Evolutionary conservation across 2,888 invertebrate species (phyloP).

Genomic region (Amphiduros pacificus): DNA sequence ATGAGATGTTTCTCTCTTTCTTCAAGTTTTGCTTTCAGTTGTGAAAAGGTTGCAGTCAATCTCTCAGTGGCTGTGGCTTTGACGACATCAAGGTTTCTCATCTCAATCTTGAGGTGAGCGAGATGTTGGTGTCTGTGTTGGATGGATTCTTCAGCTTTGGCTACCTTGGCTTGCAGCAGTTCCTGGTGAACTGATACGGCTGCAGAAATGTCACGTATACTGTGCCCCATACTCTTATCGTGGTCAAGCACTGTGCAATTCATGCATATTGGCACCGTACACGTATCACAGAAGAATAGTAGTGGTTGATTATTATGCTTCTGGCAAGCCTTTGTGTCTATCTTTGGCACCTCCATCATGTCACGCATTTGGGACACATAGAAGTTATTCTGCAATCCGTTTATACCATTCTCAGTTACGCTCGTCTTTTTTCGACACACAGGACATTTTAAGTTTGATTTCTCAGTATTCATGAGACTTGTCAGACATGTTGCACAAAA

Average conservation of each 20-base stretch:
- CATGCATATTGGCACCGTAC: conserved; percentile 20
- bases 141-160: not conserved
- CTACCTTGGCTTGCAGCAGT: not conserved
- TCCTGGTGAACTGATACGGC: conserved; percentile 6
- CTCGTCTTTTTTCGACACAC: conserved; percentile 14
- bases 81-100: conserved; percentile 13
- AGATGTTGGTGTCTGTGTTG: not conserved
- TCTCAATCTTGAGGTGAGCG: conserved; percentile 3
- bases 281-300: conserved; percentile 20
- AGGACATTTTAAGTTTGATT: conserved; percentile 11
- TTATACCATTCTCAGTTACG: conserved; percentile 11
- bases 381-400: conserved; percentile 13
- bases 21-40: conserved; percentile 11
- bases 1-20: not conserved
- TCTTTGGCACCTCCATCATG: not conserved
- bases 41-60: conserved; percentile 8
- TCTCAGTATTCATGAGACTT: not conserved
- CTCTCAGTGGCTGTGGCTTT: not conserved
- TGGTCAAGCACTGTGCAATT: conserved; percentile 23
- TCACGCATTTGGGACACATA: conserved; percentile 17
- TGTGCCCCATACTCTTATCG: conserved; percentile 18
- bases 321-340: not conserved
- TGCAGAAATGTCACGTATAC: conserved; percentile 11
- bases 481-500: conserved; percentile 14
- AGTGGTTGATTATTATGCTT: conserved; percentile 18